Conservation (phyloP, 1,140 invertebrate genomes). For the Pogonognathellus flavescens region DNA sequence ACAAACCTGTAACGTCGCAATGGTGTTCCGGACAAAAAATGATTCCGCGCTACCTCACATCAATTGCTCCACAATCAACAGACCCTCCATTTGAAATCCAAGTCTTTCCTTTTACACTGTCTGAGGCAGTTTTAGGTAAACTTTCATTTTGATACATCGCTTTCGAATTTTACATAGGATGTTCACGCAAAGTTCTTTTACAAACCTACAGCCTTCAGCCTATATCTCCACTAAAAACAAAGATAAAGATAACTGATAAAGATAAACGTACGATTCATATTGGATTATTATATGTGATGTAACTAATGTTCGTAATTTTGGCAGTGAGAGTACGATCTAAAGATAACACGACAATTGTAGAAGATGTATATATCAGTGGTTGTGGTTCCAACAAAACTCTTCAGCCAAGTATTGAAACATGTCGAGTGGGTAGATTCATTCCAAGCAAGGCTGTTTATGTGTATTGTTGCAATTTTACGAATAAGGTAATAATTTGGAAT, state of each 20-base stretch:
- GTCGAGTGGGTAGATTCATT: background rate
- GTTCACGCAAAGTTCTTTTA: too few relatives aligned
- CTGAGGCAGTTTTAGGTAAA: background rate
- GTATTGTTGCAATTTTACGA: background rate
- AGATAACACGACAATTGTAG: background rate
- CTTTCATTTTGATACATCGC: too few relatives aligned
- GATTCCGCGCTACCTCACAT: background rate
- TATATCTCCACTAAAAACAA: too few relatives aligned
- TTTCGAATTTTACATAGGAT: too few relatives aligned
- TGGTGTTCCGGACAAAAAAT: background rate
- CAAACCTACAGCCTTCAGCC: too few relatives aligned
- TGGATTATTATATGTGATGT: too few relatives aligned
- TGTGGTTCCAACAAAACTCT: background rate
- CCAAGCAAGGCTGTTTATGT: background rate
- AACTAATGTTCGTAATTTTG: background rate
- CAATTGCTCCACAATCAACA: background rate
- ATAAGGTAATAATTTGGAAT: constrained; percentile 2
- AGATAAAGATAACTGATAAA: too few relatives aligned
- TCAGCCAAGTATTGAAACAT: background rate
- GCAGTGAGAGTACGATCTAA: background rate
- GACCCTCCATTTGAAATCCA: background rate
- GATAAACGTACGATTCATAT: too few relatives aligned
- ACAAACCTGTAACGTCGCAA: background rate
- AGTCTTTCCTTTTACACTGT: background rate
- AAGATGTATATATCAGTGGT: background rate